These are phyloP conservation scores for Psittacula echo DNA, from an alignment of 2,797 vertebrate genomes.

Conservation along the genomic window DNA sequence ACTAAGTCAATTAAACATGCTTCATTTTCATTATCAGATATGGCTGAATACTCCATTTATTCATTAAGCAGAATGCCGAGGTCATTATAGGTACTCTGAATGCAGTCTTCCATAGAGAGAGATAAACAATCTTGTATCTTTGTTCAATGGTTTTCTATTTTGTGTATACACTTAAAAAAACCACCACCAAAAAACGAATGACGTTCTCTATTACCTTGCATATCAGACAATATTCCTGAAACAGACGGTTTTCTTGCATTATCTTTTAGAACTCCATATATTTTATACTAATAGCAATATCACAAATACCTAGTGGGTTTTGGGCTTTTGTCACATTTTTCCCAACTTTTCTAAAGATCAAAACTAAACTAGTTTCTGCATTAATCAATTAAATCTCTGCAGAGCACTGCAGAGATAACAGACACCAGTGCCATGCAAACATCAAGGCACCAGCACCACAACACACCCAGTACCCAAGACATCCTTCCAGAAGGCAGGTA, in stretches of 20 bases:
- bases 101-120: neutral
- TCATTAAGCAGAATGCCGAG: slow-evolving; percentile 40
- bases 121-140: neutral
- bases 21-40: slow-evolving; percentile 48
- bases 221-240: neutral
- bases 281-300: neutral
- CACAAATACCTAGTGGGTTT: neutral
- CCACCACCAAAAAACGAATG: neutral
- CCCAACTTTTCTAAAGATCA: neutral
- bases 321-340: neutral
- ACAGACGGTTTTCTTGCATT: neutral
- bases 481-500: neutral
- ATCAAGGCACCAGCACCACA: neutral
- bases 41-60: slow-evolving; percentile 8
- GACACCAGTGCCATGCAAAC: neutral
- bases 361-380: neutral
- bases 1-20: slow-evolving; percentile 47
- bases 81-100: neutral
- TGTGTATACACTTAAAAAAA: neutral
- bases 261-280: neutral
- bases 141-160: neutral
- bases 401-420: neutral
- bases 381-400: neutral
- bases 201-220: neutral
- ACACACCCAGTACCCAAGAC: neutral